Evolutionary conservation across 2,888 invertebrate genomes (phyloP), one percentile per base, ranked within the genome.

Genomic region (Mystacides longicornis): DNA sequence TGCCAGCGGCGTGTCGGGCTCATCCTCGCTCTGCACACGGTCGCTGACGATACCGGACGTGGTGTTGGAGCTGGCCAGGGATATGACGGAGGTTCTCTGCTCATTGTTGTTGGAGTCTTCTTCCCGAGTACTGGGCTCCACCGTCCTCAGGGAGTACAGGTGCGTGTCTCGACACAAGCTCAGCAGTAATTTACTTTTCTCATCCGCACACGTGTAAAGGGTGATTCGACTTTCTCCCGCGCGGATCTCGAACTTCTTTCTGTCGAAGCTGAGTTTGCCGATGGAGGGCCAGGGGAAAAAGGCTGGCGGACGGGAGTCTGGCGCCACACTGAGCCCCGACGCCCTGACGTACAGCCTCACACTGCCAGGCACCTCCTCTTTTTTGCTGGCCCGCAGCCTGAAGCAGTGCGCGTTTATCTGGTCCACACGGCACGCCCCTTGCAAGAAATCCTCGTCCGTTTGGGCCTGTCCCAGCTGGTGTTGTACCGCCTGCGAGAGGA

Each of bases 11-110:
- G 88, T 90, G 75, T 92, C 92, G 67, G 93, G 82, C 72, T 94
- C 95, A 68, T 95, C 95, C 74, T 94, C 89, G 54, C 93, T 93
- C 69, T 94, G 93, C 54, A 93, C 93, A 63, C 93, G 84, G 71
- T 96, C 96, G 70, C 95, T 94, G 47, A 95, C 94, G 64, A 96
- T 94, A 57, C 96, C 96, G 23, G 94, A 95, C 21, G 96, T 96
- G 42, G 95, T 96, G 68, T 94, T 95, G n/a, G 94, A 95, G 66
- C 94, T 94, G 43, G 93, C 91, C 66, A 89, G 90, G 57, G 93
- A 93, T 67, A 95, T 93, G 23, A 95, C 87, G 54, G 92, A 93
- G 68, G 89, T 88, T 64, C 92, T 81, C 71, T 91, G 90, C 70
- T 90, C 89, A 60, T 77, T 83, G 67, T 85, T 83, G 64, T 80